Percentiles rank a stretch among this genome's conserved stretches.
phyloP scores from a whole-genome alignment of 2,113 vertebrate species.

The Cariama cristata region DNA sequence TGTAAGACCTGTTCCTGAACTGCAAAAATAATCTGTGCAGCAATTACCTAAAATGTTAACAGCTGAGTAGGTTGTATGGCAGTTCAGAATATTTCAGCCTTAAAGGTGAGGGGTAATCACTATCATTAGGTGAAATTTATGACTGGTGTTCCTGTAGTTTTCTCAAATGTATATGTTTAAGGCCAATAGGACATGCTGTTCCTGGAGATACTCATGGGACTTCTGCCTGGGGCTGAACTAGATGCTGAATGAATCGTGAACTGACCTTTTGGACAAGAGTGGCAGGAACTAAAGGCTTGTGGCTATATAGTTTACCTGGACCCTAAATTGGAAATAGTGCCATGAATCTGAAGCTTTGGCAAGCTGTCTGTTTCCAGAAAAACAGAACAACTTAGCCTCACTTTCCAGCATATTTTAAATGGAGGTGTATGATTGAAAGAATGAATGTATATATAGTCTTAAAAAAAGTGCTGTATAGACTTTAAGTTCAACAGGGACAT shows the following conservation, averaged over 20 bases:
- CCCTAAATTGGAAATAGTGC: neutral
- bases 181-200: neutral
- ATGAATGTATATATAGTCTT: neutral
- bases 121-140: neutral
- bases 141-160: neutral
- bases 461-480: neutral
- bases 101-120: neutral
- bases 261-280: neutral
- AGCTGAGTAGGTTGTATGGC: slow-evolving; percentile 35
- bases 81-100: neutral
- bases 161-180: neutral
- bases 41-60: slow-evolving; percentile 52
- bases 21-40: slow-evolving; percentile 14
- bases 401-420: neutral
- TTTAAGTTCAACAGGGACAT: neutral
- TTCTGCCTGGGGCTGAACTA: neutral
- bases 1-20: slow-evolving; percentile 15
- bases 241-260: neutral
- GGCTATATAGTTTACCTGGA: neutral
- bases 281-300: neutral
- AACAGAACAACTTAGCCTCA: neutral
- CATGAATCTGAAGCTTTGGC: neutral
- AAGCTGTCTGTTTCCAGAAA: neutral
- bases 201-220: neutral
- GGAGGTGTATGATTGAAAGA: neutral